These are phyloP conservation scores for Zele albiditarsus DNA, from an alignment of 2,888 invertebrate species.

Conservation along the genomic window DNA sequence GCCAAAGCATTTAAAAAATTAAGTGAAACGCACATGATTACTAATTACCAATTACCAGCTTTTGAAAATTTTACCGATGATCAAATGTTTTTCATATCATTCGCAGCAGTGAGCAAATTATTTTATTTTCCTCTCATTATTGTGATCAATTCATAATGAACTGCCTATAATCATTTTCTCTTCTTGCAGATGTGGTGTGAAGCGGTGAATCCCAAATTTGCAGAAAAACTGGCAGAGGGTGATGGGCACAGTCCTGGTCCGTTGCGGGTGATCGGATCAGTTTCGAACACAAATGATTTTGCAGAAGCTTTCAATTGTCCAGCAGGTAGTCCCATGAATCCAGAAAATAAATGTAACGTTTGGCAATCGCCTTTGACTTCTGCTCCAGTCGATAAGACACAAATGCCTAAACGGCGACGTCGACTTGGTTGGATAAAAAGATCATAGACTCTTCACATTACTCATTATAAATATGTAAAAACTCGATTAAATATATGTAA, in stretches of 20 bases:
- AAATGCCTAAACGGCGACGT: background rate
- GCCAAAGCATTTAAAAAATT: constrained; percentile 77
- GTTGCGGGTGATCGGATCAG: constrained; percentile 41
- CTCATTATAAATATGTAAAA: no score
- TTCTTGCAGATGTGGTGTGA: constrained; percentile 42
- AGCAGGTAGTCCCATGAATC: constrained; percentile 44
- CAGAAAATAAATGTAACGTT: constrained; percentile 44
- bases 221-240: background rate
- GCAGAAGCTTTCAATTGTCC: constrained; percentile 45
- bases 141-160: background rate
- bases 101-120: constrained; percentile 41
- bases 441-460: no score
- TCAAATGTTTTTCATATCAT: constrained; percentile 84
- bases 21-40: constrained; percentile 50
- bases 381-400: background rate
- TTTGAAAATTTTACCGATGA: constrained; percentile 78
- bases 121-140: background rate
- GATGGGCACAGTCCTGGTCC: constrained; percentile 41
- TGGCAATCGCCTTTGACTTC: constrained; percentile 23
- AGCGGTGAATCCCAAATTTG: constrained; percentile 10
- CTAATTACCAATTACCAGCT: constrained; percentile 76
- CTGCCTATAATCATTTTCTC: background rate
- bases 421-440: background rate
- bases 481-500: no score
- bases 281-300: constrained; percentile 45